Conservation (phyloP, 2,113 vertebrate species). For the Plestiodon gilberti region DNA sequence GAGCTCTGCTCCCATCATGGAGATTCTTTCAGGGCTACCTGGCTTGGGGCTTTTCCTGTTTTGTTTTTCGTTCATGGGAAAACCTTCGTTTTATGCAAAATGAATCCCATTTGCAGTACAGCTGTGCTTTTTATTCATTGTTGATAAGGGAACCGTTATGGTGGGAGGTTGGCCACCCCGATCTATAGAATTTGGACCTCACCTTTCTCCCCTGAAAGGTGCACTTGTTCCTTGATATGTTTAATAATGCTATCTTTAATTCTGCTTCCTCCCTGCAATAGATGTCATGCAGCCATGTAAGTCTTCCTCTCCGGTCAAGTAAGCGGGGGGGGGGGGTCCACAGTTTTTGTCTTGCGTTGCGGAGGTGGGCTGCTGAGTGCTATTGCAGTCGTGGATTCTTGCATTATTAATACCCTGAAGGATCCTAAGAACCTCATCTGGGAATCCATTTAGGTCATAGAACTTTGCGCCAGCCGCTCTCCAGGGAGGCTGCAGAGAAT, state of each 20-base stretch:
- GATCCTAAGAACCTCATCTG: constrained; percentile 31
- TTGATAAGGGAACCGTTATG: too few relatives aligned
- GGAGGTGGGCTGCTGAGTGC: constrained; percentile 31
- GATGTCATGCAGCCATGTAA: too few relatives aligned
- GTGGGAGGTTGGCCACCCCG: too few relatives aligned
- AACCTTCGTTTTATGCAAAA: neutral
- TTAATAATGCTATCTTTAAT: too few relatives aligned
- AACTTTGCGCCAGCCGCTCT: neutral
- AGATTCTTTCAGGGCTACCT: neutral
- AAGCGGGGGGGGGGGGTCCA: too few relatives aligned
- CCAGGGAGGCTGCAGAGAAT: neutral
- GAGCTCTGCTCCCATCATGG: neutral
- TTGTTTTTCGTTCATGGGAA: neutral
- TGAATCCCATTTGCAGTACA: neutral
- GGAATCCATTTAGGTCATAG: constrained; percentile 32
- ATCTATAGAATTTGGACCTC: too few relatives aligned
- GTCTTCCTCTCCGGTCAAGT: neutral
- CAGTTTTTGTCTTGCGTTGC: neutral
- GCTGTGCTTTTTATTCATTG: neutral
- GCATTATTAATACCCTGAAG: constrained; percentile 45
- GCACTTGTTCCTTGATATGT: too few relatives aligned
- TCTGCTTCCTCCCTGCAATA: too few relatives aligned
- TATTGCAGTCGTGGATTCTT: neutral
- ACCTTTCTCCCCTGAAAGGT: too few relatives aligned
- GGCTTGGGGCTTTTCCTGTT: neutral